A percentile compares a stretch with the other conserved stretches of the same genome.
These are phyloP conservation scores for Tetrao urogallus DNA, from an alignment of 2,113 vertebrate species.

Conservation along the genomic window DNA sequence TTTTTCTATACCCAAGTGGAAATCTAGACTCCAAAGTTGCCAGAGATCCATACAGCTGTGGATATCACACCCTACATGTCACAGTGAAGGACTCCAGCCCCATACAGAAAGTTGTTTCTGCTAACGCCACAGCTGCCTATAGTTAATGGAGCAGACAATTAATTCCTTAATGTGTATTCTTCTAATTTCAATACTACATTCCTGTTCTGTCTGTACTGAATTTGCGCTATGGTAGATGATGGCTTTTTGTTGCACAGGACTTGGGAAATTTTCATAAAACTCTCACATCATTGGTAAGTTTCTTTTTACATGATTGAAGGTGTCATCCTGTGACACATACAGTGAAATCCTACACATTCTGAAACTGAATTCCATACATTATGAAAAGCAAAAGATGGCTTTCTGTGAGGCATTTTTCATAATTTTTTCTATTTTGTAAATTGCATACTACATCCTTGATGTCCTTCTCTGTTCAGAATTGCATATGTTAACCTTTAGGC, in stretches of 20 bases:
- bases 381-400: neutral
- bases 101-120: neutral
- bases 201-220: neutral
- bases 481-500: neutral
- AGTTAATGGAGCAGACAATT: neutral
- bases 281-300: accelerated
- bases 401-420: neutral
- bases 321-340: neutral
- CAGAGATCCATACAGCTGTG: neutral
- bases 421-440: neutral
- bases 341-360: neutral
- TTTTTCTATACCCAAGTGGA: neutral
- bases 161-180: neutral
- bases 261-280: neutral
- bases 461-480: neutral
- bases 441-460: neutral
- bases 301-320: neutral
- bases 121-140: neutral
- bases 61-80: neutral
- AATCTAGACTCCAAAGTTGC: neutral
- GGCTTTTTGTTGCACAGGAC: neutral
- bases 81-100: neutral
- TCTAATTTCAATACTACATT: neutral
- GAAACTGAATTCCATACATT: neutral
- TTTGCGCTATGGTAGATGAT: neutral